Conservation (phyloP, 2,113 vertebrate genomes). For the Apteryx mantelli region DNA sequence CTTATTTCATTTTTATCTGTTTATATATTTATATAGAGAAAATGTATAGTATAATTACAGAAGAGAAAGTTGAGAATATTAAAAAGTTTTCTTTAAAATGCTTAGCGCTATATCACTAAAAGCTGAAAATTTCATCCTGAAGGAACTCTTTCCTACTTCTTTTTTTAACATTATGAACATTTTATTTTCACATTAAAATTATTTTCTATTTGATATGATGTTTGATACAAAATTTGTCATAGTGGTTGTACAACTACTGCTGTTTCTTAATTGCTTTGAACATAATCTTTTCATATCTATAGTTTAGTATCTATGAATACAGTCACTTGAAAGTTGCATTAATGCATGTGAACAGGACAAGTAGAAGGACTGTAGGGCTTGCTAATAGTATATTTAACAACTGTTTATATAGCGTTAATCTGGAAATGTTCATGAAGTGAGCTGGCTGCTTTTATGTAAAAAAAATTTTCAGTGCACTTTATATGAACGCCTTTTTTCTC, state of each 20-base stretch:
- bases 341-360: background rate
- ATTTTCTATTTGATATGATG: background rate
- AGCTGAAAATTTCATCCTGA: background rate
- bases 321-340: background rate
- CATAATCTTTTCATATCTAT: background rate
- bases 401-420: background rate
- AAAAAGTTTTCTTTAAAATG: background rate
- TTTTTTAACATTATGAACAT: background rate
- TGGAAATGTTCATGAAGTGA: background rate
- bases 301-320: background rate
- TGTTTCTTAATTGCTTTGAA: background rate
- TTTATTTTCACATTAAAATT: background rate
- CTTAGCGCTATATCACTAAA: background rate
- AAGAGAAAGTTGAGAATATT: background rate
- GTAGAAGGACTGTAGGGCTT: background rate
- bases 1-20: background rate
- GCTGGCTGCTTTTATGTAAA: background rate
- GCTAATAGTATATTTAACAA: background rate
- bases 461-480: background rate
- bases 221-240: background rate
- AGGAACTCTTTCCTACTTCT: background rate
- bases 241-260: background rate
- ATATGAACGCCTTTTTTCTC: background rate
- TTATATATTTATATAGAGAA: background rate
- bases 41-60: background rate